Evolutionary conservation across 2,888 invertebrate genomes (phyloP), one percentile per base, ranked within the genome.

Genomic region (Drosophila anomelani): DNA sequence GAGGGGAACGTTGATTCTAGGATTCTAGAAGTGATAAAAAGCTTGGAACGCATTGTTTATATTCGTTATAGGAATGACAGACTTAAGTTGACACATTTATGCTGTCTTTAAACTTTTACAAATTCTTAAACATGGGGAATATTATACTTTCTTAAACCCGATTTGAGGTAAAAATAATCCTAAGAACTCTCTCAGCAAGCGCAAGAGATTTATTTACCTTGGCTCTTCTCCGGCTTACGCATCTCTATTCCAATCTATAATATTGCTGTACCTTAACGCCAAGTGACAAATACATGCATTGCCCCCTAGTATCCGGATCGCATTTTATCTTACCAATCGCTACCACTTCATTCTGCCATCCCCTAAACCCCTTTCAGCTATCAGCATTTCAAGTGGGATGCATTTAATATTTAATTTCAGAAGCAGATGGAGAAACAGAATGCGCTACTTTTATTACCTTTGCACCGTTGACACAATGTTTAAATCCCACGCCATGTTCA

Each of bases 371-470:
- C 47, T 43, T 56, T 39, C 46, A 32, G 53, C 57, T 47, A 72
- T 64, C 72, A 74, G 64, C 57, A 64, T 64, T 49, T 56, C 69
- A 44, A 61, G 58, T 26, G 71, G 85, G 76, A 64, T 80, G 76
- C 88, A 82, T 88, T 88, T 83, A 84, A 84, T 84, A 84, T 84
- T 84, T 84, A 83, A 88, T 84, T 88, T 80, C 26, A 26, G 26
- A 26, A 26, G 26, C 26, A 26, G 26, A 4, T 47, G 47, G 36
- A 53, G 51, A 53, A 36, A 53, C 15, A 73, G 77, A 57, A 71
- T 79, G 84, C 74, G 72, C 84, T 86, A 73, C 77, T 85, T 85
- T 85, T 85, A 85, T 83, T 85, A 86, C 84, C 84, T 83, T 71
- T 88, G 84, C 76, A 79, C 67, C 86, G 72, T 72, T 85, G 84